These are phyloP conservation scores for Strix aluco DNA, from an alignment of 2,113 vertebrate species.

Conservation along the genomic window DNA sequence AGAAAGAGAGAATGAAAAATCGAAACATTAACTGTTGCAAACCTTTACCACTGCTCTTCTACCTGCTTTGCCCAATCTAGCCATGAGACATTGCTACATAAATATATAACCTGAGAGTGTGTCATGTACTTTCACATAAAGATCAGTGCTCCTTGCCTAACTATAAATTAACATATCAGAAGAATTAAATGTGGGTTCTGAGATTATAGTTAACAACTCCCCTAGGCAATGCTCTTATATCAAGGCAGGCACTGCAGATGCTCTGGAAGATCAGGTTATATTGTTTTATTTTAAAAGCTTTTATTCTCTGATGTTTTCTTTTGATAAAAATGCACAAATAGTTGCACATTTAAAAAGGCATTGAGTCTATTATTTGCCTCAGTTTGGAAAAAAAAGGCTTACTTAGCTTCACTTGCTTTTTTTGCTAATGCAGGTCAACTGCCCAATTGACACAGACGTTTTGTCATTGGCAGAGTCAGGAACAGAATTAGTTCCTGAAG, in stretches of 20 bases:
- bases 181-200: background rate
- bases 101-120: background rate
- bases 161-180: slow-evolving; percentile 13
- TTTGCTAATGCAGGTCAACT: background rate
- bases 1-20: background rate
- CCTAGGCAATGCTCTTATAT: background rate
- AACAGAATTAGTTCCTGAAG: background rate
- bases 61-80: background rate
- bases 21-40: background rate
- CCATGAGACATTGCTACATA: background rate
- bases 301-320: background rate
- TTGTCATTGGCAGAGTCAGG: background rate
- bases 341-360: background rate
- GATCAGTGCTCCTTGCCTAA: background rate
- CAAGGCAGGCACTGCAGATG: background rate
- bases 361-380: background rate
- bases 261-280: background rate
- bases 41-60: background rate
- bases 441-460: background rate
- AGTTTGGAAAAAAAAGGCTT: background rate
- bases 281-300: background rate
- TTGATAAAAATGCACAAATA: background rate
- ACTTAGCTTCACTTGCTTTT: background rate
- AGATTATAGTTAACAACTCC: background rate
- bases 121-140: background rate